phyloP scores from a whole-genome alignment of 2,113 vertebrate species.

The Triplophysa tibetana region DNA sequence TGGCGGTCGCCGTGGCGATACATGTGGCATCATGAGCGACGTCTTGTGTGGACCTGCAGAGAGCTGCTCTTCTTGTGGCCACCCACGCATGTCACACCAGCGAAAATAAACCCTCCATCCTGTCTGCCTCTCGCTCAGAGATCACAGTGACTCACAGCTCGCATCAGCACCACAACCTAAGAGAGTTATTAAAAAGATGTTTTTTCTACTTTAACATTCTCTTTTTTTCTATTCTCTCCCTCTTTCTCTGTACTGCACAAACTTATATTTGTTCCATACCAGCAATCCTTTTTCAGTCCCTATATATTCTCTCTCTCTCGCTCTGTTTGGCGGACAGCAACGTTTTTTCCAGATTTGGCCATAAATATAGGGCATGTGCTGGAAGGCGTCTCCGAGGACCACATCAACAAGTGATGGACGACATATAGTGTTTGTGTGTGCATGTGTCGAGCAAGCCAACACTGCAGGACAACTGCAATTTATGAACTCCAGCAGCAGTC shows the following conservation, averaged over 20 bases:
- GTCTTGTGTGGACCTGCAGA: background rate
- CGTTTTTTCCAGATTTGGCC: conserved; percentile 46
- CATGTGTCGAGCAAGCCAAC: conserved; percentile 5
- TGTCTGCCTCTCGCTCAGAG: conserved; percentile 10
- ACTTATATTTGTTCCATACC: conserved; percentile 23
- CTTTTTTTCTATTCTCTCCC: conserved; percentile 7
- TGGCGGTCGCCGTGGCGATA: background rate
- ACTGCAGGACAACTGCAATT: conserved; percentile 20
- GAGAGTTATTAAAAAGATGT: conserved; percentile 43
- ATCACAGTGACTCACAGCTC: conserved; percentile 31
- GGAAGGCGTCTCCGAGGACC: conserved; percentile 34
- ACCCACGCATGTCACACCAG: conserved; percentile 12
- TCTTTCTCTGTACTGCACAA: background rate
- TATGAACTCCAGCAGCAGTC: conserved; percentile 19
- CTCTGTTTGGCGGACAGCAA: conserved; percentile 40
- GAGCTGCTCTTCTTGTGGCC: background rate
- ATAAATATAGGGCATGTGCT: conserved; percentile 52
- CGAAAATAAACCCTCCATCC: conserved; percentile 18
- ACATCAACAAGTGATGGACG: conserved; percentile 46
- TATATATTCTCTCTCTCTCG: conserved; percentile 21
- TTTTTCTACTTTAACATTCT: conserved; percentile 8
- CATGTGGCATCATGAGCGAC: background rate
- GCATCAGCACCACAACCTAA: conserved; percentile 34
- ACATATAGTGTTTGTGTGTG: conserved; percentile 34
- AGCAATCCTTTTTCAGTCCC: conserved; percentile 22